phyloP scores from a whole-genome alignment of 2,797 vertebrate genomes.

The Pelobates cultripes region DNA sequence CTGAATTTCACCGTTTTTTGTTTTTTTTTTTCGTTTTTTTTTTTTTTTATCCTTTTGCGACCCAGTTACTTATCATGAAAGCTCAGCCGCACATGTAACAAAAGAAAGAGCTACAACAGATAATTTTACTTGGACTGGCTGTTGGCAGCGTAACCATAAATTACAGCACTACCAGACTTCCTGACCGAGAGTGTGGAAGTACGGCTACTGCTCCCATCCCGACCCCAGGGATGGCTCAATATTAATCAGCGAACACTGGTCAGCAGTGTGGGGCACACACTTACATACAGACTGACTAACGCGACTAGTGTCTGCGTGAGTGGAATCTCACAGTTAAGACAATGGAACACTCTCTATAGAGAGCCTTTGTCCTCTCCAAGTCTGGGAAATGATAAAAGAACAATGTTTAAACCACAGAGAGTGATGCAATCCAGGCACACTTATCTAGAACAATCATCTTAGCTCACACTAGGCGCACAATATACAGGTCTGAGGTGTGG shows the following conservation, averaged over 20 bases:
- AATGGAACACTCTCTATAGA: neutral
- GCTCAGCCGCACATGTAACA: neutral
- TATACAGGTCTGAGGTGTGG: slow-evolving; percentile 24
- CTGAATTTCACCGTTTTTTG: no score
- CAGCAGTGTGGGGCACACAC: neutral
- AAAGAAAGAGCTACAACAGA: neutral
- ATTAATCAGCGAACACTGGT: neutral
- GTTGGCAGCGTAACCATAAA: neutral
- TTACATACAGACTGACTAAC: no score
- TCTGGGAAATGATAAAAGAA: neutral
- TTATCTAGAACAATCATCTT: neutral
- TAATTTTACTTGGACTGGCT: neutral
- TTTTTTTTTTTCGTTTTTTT: no score
- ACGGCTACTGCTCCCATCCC: no score
- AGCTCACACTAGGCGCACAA: neutral
- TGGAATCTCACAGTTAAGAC: neutral
- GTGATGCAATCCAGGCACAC: neutral
- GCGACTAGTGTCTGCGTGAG: no score
- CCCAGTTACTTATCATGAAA: neutral
- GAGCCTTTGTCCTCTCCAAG: no score
- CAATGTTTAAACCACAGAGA: neutral
- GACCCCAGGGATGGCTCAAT: neutral
- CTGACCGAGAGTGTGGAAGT: no score
- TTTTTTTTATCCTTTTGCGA: neutral
- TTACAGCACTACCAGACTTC: neutral